phyloP scores from a whole-genome alignment of 2,888 invertebrate genomes.

The Auanema sp. region DNA sequence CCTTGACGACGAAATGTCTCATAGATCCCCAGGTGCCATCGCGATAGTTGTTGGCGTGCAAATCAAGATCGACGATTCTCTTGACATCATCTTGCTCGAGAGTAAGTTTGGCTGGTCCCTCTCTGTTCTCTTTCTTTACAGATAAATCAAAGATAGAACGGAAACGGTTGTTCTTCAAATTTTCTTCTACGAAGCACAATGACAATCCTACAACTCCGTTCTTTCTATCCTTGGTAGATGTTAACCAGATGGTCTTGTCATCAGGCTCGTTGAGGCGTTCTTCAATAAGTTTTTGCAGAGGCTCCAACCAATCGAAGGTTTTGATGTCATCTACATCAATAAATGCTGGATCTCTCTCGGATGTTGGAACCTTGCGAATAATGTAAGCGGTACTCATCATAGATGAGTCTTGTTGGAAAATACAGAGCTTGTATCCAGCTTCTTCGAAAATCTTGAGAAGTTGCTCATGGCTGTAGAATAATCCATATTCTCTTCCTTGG shows the following conservation, averaged over 20 bases:
- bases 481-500: constrained; percentile 45
- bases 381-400: constrained; percentile 54
- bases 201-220: constrained; percentile 84
- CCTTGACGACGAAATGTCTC: constrained; percentile 77
- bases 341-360: constrained; percentile 55
- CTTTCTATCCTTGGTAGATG: constrained; percentile 70
- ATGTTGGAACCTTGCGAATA: constrained; percentile 46
- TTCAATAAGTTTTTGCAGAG: constrained; percentile 69
- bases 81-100: constrained; percentile 48
- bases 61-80: constrained; percentile 71
- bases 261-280: constrained; percentile 73
- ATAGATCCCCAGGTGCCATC: constrained; percentile 83
- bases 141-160: constrained; percentile 61
- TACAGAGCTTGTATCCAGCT: constrained; percentile 60
- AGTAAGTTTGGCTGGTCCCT: constrained; percentile 46
- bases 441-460: constrained; percentile 51
- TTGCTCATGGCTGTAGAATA: constrained; percentile 53
- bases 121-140: constrained; percentile 46
- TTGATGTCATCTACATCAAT: constrained; percentile 61
- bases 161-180: constrained; percentile 62
- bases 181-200: constrained; percentile 75
- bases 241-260: constrained; percentile 70
- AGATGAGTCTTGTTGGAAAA: constrained; percentile 46
- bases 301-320: constrained; percentile 63
- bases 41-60: constrained; percentile 82